Evolutionary conservation across 2,113 vertebrate genomes (phyloP).

Genomic region (Myrmecophaga tridactyla): DNA sequence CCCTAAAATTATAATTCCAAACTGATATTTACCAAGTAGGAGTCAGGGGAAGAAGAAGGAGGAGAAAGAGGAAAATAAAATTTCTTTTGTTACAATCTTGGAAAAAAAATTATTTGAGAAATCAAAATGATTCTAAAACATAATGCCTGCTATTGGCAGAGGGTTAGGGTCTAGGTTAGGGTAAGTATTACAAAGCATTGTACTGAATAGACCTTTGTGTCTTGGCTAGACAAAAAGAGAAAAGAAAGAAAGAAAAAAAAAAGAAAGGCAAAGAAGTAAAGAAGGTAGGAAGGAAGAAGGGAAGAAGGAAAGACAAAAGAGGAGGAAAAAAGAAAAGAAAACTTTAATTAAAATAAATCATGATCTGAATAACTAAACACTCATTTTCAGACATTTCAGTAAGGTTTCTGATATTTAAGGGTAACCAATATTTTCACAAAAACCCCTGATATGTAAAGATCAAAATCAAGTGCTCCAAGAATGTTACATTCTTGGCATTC

Average conservation of each 20-base stretch:
- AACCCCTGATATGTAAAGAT: neutral
- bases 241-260: too few relatives aligned
- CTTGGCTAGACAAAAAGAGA: neutral
- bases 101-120: neutral
- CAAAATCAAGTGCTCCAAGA: neutral
- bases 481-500: neutral
- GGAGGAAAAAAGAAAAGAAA: neutral
- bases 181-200: neutral
- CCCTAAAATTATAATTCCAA: neutral
- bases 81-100: neutral
- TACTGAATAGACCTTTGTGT: neutral
- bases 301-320: neutral
- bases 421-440: neutral
- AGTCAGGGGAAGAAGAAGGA: neutral
- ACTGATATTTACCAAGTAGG: neutral
- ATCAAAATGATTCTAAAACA: neutral
- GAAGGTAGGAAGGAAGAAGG: too few relatives aligned
- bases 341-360: neutral
- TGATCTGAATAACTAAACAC: neutral
- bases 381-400: neutral
- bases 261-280: too few relatives aligned
- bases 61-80: neutral
- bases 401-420: neutral
- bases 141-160: neutral
- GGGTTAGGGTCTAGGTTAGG: neutral